phyloP scores from a whole-genome alignment of 2,113 vertebrate species.

The Panthera leo region DNA sequence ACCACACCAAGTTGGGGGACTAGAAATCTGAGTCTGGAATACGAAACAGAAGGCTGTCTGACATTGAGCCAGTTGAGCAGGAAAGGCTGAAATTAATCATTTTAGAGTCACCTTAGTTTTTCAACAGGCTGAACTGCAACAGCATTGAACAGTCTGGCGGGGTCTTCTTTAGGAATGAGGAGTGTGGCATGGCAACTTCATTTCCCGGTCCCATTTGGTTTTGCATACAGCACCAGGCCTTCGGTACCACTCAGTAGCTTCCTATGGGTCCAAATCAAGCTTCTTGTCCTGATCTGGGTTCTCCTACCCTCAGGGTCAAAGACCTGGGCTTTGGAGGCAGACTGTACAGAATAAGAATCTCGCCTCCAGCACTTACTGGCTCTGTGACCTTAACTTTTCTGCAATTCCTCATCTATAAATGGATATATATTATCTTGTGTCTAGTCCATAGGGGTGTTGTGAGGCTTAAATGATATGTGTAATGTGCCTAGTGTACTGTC shows the following conservation, averaged over 20 bases:
- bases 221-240: not conserved
- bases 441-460: not conserved
- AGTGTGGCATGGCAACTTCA: not conserved
- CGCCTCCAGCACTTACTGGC: not conserved
- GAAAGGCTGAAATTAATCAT: not conserved
- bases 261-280: not conserved
- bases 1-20: not conserved
- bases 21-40: not conserved
- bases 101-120: not conserved
- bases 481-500: not conserved
- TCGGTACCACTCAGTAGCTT: not conserved
- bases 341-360: not conserved
- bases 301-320: not conserved
- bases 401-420: not conserved
- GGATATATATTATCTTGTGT: not conserved
- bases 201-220: not conserved
- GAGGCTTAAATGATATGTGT: not conserved
- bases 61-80: not conserved
- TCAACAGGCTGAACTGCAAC: not conserved
- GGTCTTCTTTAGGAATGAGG: not conserved
- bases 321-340: not conserved
- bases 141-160: not conserved
- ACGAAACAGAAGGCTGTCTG: not conserved
- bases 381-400: not conserved
- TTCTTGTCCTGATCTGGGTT: not conserved